A percentile compares a stretch with the other conserved stretches of the same genome.
These are phyloP conservation scores for Microtus pennsylvanicus DNA, from an alignment of 2,113 vertebrate species.

Conservation along the genomic window DNA sequence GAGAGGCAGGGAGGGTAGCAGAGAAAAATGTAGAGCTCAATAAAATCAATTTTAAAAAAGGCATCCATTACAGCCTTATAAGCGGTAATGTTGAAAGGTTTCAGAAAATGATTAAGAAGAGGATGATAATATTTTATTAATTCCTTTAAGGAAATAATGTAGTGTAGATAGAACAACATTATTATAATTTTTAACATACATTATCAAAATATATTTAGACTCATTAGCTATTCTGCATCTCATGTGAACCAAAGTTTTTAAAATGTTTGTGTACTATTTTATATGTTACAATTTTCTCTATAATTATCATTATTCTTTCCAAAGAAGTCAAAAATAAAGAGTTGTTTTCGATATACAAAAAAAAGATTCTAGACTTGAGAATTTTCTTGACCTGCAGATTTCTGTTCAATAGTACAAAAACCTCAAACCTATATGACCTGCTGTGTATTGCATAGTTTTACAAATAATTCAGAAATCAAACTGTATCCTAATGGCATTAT, in stretches of 20 bases:
- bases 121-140: too few relatives aligned
- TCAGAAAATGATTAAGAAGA: too few relatives aligned
- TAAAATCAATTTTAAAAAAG: too few relatives aligned
- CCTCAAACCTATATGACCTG: not conserved
- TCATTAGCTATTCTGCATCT: not conserved
- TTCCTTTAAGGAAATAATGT: not conserved
- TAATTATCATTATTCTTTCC: too few relatives aligned
- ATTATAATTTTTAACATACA: conserved; percentile 6
- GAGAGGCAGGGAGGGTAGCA: too few relatives aligned
- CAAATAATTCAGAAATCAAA: not conserved
- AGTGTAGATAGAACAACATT: not conserved
- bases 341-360: too few relatives aligned
- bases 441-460: not conserved
- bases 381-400: not conserved
- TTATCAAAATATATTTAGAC: not conserved
- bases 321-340: too few relatives aligned
- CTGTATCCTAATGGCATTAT: not conserved
- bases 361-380: not conserved
- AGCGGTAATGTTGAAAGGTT: too few relatives aligned
- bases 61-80: too few relatives aligned
- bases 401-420: conserved; percentile 4
- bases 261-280: not conserved
- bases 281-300: too few relatives aligned
- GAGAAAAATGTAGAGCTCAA: too few relatives aligned
- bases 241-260: not conserved